Evolutionary conservation across 2,113 vertebrate genomes (phyloP).

Genomic region (Polyodon spathula): DNA sequence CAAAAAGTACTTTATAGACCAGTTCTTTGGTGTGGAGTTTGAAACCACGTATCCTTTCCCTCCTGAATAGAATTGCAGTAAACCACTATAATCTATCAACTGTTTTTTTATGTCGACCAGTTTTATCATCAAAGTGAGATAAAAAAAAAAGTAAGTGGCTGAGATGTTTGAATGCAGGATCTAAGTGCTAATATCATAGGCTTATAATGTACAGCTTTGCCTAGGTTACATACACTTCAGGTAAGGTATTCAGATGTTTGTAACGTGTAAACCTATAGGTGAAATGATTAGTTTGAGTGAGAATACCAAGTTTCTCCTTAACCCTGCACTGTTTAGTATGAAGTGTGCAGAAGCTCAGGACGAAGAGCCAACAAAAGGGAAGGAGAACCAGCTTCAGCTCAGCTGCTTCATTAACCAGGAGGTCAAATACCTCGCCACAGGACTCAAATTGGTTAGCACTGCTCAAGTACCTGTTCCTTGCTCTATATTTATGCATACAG

Average conservation of each 20-base stretch:
- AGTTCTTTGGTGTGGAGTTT: conserved; percentile 94
- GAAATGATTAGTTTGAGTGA: no score
- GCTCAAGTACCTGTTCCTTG: no score
- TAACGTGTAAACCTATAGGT: no score
- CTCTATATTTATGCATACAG: not conserved
- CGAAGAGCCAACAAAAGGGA: conserved; percentile 88
- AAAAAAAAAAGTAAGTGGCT: no score
- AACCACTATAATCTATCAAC: not conserved
- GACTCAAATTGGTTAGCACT: conserved; percentile 79
- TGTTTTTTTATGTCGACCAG: not conserved
- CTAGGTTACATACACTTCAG: no score
- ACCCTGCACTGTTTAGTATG: conserved; percentile 69
- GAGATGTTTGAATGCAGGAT: no score
- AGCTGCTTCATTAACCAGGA: conserved; percentile 99
- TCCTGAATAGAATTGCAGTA: not conserved
- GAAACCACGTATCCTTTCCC: conserved; percentile 89
- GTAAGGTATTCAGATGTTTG: no score
- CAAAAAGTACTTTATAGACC: conserved; percentile 96
- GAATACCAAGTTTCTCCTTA: conserved; percentile 28
- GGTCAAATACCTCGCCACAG: conserved; percentile 95
- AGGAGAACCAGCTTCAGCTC: conserved; percentile 89
- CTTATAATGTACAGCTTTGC: no score
- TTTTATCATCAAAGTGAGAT: no score
- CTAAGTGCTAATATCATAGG: no score
- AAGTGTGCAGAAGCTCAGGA: conserved; percentile 95